Percentiles rank a stretch among this genome's conserved stretches.
These are phyloP conservation scores for Diloba caeruleocephala DNA, from an alignment of 2,888 invertebrate genomes.

Conservation along the genomic window DNA sequence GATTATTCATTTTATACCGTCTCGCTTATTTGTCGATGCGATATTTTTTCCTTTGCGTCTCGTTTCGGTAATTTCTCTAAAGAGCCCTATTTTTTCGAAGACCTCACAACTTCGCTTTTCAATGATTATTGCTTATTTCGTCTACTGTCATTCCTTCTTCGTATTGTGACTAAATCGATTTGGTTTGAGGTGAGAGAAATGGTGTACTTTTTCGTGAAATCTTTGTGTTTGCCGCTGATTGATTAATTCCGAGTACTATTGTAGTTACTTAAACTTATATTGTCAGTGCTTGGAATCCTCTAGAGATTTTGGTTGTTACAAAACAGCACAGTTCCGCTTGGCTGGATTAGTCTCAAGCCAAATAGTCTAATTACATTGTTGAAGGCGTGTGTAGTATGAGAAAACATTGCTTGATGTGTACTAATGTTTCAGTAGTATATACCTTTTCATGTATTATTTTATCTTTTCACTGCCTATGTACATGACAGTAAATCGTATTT, in stretches of 20 bases:
- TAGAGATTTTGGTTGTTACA: constrained; percentile 40
- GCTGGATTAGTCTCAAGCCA: constrained; percentile 34
- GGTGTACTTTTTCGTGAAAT: constrained; percentile 18
- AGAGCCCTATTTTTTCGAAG: constrained; percentile 52
- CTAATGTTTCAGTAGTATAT: constrained; percentile 20
- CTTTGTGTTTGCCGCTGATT: constrained; percentile 32
- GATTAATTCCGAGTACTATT: constrained; percentile 30
- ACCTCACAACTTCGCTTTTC: constrained; percentile 43
- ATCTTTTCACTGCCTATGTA: too few species aligned
- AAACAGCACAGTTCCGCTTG: constrained; percentile 29
- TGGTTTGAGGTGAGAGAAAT: constrained; percentile 31
- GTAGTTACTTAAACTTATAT: constrained; percentile 18
- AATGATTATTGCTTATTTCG: constrained; percentile 51
- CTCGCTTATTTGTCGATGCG: constrained; percentile 62
- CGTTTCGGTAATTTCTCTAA: constrained; percentile 51
- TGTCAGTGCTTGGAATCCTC: constrained; percentile 23
- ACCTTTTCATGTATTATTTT: too few species aligned
- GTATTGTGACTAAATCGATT: constrained; percentile 47
- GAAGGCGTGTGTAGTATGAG: constrained; percentile 22
- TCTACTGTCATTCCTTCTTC: constrained; percentile 37
- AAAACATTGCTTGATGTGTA: constrained; percentile 28
- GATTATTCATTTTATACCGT: constrained; percentile 71
- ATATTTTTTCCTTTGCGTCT: constrained; percentile 54
- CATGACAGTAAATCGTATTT: too few species aligned
- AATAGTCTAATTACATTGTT: constrained; percentile 55